phyloP scores from a whole-genome alignment of 2,797 vertebrate species.

The Phataginus tricuspis region DNA sequence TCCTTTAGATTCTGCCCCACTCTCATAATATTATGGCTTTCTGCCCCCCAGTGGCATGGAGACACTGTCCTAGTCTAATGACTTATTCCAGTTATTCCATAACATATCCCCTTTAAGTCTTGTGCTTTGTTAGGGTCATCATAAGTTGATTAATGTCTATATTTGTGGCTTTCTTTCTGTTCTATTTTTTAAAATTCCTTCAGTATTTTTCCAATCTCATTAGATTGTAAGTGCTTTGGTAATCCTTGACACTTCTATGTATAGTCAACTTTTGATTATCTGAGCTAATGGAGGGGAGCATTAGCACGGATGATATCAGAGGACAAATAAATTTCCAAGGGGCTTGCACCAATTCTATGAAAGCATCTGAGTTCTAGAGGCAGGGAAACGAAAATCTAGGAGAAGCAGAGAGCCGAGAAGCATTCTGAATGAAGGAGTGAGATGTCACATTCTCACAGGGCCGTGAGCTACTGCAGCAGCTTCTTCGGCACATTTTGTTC shows the following conservation, averaged over 20 bases:
- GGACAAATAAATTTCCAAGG: slow-evolving; percentile 80
- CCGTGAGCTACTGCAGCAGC: slow-evolving; percentile 51
- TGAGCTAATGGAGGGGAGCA: slow-evolving; percentile 79
- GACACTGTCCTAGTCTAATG: neutral
- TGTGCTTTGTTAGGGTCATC: neutral
- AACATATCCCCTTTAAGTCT: slow-evolving; percentile 6
- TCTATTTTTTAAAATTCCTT: slow-evolving; percentile 29
- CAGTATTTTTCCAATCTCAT: slow-evolving; percentile 66
- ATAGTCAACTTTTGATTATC: slow-evolving; percentile 79
- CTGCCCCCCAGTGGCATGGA: neutral
- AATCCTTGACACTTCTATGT: slow-evolving; percentile 70
- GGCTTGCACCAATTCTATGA: slow-evolving; percentile 70
- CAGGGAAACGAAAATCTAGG: slow-evolving; percentile 57
- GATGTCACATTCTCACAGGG: slow-evolving; percentile 74
- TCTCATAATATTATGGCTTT: neutral
- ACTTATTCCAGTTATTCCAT: neutral
- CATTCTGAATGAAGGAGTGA: slow-evolving; percentile 72
- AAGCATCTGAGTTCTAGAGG: slow-evolving; percentile 70
- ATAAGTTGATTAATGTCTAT: neutral
- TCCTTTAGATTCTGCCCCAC: neutral
- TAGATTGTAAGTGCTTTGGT: slow-evolving; percentile 69
- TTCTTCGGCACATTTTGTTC: slow-evolving; percentile 61
- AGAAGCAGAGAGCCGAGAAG: slow-evolving; percentile 62
- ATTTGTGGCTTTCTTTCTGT: slow-evolving; percentile 11
- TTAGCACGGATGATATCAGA: slow-evolving; percentile 76